phyloP scores from a whole-genome alignment of 2,797 vertebrate species.

The Semotilus atromaculatus region DNA sequence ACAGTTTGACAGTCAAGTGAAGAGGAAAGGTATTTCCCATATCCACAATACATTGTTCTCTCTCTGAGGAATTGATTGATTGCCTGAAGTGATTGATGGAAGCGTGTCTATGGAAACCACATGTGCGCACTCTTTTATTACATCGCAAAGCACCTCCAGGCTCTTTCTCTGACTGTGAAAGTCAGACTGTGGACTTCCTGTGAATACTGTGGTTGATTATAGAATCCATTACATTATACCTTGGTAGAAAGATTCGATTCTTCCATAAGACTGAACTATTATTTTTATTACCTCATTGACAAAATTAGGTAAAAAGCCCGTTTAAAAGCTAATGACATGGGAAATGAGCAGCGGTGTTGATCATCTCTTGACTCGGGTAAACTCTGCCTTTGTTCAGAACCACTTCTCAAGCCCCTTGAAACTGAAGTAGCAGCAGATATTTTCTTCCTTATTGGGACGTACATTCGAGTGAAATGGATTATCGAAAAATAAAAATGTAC shows the following conservation, averaged over 20 bases:
- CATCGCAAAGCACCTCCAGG: background rate
- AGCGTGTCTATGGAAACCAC: conserved; percentile 29
- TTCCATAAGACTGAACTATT: background rate
- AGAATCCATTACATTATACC: background rate
- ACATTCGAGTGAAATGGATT: background rate
- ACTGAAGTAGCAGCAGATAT: background rate
- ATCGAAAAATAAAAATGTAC: background rate
- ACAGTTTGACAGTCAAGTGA: conserved; percentile 50
- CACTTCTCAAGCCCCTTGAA: background rate
- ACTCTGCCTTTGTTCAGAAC: no score
- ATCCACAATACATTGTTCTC: conserved; percentile 56
- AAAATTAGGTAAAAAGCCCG: background rate
- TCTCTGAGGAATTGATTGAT: conserved; percentile 50
- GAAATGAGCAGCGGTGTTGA: no score
- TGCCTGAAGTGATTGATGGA: conserved; percentile 54
- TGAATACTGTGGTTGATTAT: conserved; percentile 4
- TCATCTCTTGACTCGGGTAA: no score
- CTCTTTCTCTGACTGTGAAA: conserved; percentile 18
- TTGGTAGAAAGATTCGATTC: background rate
- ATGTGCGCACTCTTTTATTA: conserved; percentile 17
- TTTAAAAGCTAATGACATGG: background rate
- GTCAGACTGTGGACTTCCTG: background rate
- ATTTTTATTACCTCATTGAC: background rate
- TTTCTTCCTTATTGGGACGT: background rate
- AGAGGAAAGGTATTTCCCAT: conserved; percentile 58